Percentiles rank a stretch among this genome's conserved stretches.
Evolutionary conservation across 1,140 invertebrate species (phyloP).

Genomic region (Lineus longissimus): DNA sequence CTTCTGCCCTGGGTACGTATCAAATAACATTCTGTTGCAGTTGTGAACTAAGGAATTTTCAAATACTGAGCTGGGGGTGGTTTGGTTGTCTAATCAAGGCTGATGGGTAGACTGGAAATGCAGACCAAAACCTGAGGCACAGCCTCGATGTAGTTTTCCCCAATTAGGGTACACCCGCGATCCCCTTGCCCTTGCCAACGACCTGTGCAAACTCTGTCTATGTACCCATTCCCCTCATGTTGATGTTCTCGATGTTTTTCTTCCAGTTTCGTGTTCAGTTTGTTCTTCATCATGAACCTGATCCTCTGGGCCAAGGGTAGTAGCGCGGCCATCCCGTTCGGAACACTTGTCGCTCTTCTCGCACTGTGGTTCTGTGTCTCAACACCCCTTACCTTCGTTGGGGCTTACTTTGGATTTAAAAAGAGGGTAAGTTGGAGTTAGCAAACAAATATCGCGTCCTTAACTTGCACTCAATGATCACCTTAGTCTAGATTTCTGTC

Average conservation of each 20-base stretch:
- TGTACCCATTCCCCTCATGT: too few relatives aligned
- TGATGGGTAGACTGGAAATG: too few relatives aligned
- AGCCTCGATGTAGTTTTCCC: too few relatives aligned
- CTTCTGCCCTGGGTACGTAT: conserved; percentile 83
- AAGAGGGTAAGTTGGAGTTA: conserved; percentile 73
- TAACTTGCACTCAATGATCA: background rate
- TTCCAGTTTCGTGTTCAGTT: conserved; percentile 81
- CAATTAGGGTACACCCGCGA: too few relatives aligned
- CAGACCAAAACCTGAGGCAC: too few relatives aligned
- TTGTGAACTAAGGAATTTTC: too few relatives aligned
- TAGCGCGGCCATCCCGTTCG: conserved; percentile 94
- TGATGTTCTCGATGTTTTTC: conserved; percentile 9
- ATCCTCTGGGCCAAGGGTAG: conserved; percentile 92
- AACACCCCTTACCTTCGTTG: conserved; percentile 94
- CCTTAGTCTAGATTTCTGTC: background rate
- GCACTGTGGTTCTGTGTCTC: conserved; percentile 98
- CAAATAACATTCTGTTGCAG: background rate
- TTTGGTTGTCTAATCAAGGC: too few relatives aligned
- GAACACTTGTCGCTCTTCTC: conserved; percentile 92
- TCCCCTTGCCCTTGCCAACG: too few relatives aligned
- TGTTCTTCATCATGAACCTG: conserved; percentile 96
- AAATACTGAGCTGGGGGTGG: too few relatives aligned
- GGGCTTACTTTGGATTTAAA: conserved; percentile 96
- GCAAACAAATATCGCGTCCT: background rate
- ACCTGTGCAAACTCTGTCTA: too few relatives aligned